phyloP scores from a whole-genome alignment of 2,797 vertebrate species.

The Paratrypauchen microcephalus region DNA sequence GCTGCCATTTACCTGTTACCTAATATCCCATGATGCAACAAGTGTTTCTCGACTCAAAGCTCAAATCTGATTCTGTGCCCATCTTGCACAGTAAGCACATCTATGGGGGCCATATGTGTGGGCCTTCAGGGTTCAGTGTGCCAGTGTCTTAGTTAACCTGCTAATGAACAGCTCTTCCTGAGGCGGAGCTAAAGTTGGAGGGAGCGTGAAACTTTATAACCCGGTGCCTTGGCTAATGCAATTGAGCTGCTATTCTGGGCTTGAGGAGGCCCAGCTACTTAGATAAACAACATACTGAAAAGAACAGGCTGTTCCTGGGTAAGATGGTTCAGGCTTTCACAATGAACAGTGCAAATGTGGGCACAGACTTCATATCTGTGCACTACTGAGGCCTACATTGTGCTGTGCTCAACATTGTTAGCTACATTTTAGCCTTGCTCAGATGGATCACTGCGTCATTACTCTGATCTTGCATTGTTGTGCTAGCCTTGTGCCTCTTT shows the following conservation, averaged over 20 bases:
- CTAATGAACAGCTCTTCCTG: conserved; percentile 44
- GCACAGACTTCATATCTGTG: conserved; percentile 6
- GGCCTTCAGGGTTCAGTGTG: conserved; percentile 8
- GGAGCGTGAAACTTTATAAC: conserved; percentile 73
- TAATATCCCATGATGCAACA: conserved; percentile 62
- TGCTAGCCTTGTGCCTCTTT: background rate
- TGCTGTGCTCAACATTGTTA: conserved; percentile 1
- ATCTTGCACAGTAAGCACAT: conserved; percentile 6
- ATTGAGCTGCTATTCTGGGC: conserved; percentile 77
- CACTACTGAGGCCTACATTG: background rate
- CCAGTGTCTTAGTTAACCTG: conserved; percentile 44
- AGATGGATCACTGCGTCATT: background rate
- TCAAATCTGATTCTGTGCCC: conserved; percentile 39
- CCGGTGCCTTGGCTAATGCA: conserved; percentile 69
- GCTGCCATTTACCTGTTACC: conserved; percentile 61
- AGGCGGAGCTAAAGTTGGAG: conserved; percentile 25
- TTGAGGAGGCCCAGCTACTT: conserved; percentile 66
- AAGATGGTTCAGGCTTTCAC: conserved; percentile 59
- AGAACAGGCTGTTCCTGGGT: conserved; percentile 71
- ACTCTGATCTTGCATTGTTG: background rate
- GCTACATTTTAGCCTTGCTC: background rate
- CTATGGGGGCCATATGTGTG: conserved; percentile 13
- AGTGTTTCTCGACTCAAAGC: conserved; percentile 40
- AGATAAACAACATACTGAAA: conserved; percentile 77
- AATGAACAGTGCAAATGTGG: conserved; percentile 44